phyloP scores from a whole-genome alignment of 2,797 vertebrate species.

The Pogoniulus pusillus region DNA sequence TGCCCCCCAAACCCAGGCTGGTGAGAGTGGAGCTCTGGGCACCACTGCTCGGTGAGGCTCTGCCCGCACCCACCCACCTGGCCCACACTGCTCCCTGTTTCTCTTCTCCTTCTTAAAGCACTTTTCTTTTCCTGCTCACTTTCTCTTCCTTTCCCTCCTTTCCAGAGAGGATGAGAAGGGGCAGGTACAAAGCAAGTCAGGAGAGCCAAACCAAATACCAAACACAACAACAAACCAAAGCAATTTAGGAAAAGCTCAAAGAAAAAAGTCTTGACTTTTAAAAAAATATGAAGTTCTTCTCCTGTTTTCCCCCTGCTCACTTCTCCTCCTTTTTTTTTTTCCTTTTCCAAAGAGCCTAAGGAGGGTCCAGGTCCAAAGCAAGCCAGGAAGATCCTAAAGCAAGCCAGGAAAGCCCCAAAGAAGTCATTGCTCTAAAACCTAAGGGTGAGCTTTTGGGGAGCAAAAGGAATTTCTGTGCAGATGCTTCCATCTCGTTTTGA shows the following conservation, averaged over 20 bases:
- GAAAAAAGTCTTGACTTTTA: not conserved
- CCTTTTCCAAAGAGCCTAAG: too few relatives aligned
- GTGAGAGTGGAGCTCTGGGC: not conserved
- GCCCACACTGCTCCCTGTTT: fast-evolving
- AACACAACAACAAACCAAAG: too few relatives aligned
- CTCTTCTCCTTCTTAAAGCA: not conserved
- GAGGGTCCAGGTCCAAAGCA: too few relatives aligned
- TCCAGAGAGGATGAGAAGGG: not conserved
- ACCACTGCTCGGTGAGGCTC: fast-evolving
- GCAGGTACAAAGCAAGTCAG: not conserved
- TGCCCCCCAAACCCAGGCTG: not conserved
- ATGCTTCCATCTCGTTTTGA: not conserved
- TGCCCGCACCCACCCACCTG: not conserved
- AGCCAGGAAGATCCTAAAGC: too few relatives aligned
- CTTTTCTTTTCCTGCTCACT: not conserved
- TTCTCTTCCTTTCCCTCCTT: not conserved
- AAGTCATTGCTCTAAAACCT: not conserved
- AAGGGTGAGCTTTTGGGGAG: not conserved
- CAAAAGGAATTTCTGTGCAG: not conserved
- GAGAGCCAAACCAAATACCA: fast-evolving
- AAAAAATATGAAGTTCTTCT: not conserved
- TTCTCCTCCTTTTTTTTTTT: too few relatives aligned
- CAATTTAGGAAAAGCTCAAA: too few relatives aligned
- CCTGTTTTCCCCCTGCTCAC: too few relatives aligned
- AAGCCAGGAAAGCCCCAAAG: too few relatives aligned